Conservation (phyloP, 1,140 invertebrate genomes). For the Aphelenchoides avenae region DNA sequence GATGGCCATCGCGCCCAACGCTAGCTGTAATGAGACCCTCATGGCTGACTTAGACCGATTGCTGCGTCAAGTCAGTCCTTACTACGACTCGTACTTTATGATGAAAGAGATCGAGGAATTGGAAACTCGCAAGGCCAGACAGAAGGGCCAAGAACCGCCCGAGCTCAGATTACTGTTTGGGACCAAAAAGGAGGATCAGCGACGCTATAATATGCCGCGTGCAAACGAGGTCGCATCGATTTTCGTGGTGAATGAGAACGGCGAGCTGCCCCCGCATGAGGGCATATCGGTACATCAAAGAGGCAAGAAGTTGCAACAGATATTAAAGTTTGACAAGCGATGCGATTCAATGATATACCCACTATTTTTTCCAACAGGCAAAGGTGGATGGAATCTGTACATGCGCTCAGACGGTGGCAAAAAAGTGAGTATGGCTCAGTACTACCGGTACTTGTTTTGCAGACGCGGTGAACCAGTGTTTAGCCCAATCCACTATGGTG, state of each 20-base stretch:
- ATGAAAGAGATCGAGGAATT: constrained; percentile 8
- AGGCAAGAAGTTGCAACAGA: constrained; percentile 5
- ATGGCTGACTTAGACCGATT: constrained; percentile 3
- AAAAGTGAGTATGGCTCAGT: too few species aligned
- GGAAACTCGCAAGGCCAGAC: neutral
- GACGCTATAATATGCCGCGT: constrained; percentile 1
- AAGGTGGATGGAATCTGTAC: constrained; percentile 10
- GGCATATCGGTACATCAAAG: constrained; percentile 6
- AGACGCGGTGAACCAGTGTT: too few species aligned
- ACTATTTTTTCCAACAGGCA: constrained; percentile 8
- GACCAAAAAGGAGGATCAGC: neutral
- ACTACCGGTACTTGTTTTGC: too few species aligned
- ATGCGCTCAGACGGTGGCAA: too few species aligned
- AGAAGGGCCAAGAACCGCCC: constrained; percentile 4
- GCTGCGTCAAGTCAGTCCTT: constrained; percentile 9
- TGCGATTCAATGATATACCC: constrained; percentile 11
- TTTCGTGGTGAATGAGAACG: constrained; percentile 2
- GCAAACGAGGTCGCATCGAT: constrained; percentile 10
- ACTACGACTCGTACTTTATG: constrained; percentile 2
- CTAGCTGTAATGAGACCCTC: constrained; percentile 2
- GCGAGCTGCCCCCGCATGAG: neutral
- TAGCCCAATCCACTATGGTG: too few species aligned
- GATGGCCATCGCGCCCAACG: neutral
- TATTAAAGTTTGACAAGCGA: constrained; percentile 8
- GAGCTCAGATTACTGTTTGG: constrained; percentile 8